Percentiles rank a stretch among this genome's conserved stretches.
These are phyloP conservation scores for Odocoileus virginianus DNA, from an alignment of 2,113 vertebrate genomes.

Conservation along the genomic window DNA sequence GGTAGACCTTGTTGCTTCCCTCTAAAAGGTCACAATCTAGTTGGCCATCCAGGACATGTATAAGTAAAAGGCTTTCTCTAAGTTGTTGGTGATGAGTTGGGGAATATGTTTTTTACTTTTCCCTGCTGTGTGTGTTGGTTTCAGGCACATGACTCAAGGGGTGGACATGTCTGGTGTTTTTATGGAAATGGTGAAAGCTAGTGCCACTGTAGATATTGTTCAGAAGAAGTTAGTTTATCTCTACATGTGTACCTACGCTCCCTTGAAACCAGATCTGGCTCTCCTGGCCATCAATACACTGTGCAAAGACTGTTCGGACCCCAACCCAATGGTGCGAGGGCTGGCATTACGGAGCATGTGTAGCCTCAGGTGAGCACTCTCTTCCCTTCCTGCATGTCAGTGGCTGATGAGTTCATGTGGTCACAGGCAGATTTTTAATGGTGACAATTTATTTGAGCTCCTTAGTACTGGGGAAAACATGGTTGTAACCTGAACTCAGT, in stretches of 20 bases:
- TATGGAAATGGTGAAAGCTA: constrained; percentile 96
- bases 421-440: background rate
- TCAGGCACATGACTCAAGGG: constrained; percentile 92
- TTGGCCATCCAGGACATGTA: background rate
- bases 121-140: constrained; percentile 32
- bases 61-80: background rate
- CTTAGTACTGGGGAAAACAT: background rate
- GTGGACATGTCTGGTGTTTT: constrained; percentile 91
- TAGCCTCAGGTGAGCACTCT: constrained; percentile 86
- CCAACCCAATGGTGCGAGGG: constrained; percentile 94
- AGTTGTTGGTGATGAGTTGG: background rate
- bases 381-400: background rate
- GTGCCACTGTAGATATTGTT: constrained; percentile 90
- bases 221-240: constrained; percentile 96
- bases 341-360: constrained; percentile 94
- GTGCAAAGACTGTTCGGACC: constrained; percentile 93
- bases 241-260: constrained; percentile 92
- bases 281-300: constrained; percentile 94
- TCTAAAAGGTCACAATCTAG: background rate
- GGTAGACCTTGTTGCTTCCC: background rate
- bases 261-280: constrained; percentile 90
- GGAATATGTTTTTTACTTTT: background rate
- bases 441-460: background rate
- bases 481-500: background rate
- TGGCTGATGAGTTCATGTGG: background rate